Evolutionary conservation across 2,113 vertebrate species (phyloP).

Genomic region (Eretmochelys imbricata): DNA sequence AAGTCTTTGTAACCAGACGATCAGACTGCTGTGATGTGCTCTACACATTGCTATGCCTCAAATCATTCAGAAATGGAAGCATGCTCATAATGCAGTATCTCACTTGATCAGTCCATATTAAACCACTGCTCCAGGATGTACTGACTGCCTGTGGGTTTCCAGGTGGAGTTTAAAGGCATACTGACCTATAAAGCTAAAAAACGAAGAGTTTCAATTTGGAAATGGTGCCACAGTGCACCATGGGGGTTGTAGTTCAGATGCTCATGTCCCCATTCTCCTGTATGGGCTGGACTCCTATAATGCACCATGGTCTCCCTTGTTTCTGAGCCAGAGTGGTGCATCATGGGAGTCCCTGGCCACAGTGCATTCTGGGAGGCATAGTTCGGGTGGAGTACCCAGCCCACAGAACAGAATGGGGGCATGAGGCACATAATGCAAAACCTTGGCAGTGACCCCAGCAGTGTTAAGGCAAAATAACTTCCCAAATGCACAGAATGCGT

Average conservation of each 20-base stretch:
- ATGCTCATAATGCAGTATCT: background rate
- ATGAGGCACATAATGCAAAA: background rate
- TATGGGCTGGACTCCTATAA: fast-evolving
- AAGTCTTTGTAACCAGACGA: background rate
- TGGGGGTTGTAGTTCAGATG: background rate
- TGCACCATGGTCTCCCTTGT: background rate
- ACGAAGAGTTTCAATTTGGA: background rate
- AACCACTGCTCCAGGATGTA: background rate
- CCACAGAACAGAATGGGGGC: background rate
- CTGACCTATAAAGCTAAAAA: background rate
- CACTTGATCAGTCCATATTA: background rate
- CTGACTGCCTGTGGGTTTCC: background rate
- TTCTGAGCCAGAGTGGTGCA: background rate
- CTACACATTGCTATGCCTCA: background rate
- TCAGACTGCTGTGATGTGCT: fast-evolving
- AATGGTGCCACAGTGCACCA: background rate
- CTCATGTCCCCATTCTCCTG: background rate
- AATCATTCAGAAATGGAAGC: too few relatives aligned
- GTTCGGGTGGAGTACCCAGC: background rate
- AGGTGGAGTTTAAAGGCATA: background rate
- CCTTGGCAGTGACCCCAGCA: background rate
- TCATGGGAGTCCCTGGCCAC: background rate
- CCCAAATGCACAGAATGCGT: background rate
- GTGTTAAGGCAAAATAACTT: background rate
- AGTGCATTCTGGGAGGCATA: background rate